Base-by-base conservation (phyloP, 2,113 vertebrate genomes). In the Ciconia maguari region DNA sequence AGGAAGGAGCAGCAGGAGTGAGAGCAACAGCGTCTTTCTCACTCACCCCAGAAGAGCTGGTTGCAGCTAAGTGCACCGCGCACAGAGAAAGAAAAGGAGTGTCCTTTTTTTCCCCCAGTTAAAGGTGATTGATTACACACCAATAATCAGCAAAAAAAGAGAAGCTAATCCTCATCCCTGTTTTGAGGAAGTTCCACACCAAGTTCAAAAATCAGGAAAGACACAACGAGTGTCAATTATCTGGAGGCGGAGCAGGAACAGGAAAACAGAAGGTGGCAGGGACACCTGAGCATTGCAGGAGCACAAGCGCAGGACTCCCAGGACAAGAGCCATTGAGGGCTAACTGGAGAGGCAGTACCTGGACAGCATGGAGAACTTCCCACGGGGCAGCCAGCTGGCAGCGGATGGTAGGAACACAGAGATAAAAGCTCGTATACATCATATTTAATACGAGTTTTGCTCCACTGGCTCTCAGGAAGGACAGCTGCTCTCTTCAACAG, bases 321-420 rank as follows among this genome's bases (percentile, higher is more conserved):
- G 61, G 44, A 21, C 44, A 62, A 13, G 44, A 29, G 46, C 65
- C 41, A 25, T 0, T 1, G 3, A 25, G 34, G n/a, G 41, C 27
- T 27, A 24, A 15, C 21, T 2, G 72, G 46, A 36, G 32, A 71
- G 38, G 44, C 34, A 22, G 48, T 22, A 57, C 70, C 71, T 55
- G 77, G 77, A 13, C 13, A 36, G 41, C 19, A 17, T 1, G 1
- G 12, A 72, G 69, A 36, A 10, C 18, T 24, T 57, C 48, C 83
- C 72, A 15, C 1, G 1, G 20, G 68, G 78, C 72, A 68, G 82
- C 30, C 58, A 38, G 65, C 34, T 8, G 49, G 75, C 38, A 49
- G n/a, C 9, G 6, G 69, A 17, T 1, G 15, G 27, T 4, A 26
- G 34, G 34, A 48, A 16, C 38, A 69, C 6, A 0, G 3, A 16